Percentiles rank a stretch among this genome's conserved stretches.
phyloP scores from a whole-genome alignment of 2,797 vertebrate genomes.

The Clamator glandarius region DNA sequence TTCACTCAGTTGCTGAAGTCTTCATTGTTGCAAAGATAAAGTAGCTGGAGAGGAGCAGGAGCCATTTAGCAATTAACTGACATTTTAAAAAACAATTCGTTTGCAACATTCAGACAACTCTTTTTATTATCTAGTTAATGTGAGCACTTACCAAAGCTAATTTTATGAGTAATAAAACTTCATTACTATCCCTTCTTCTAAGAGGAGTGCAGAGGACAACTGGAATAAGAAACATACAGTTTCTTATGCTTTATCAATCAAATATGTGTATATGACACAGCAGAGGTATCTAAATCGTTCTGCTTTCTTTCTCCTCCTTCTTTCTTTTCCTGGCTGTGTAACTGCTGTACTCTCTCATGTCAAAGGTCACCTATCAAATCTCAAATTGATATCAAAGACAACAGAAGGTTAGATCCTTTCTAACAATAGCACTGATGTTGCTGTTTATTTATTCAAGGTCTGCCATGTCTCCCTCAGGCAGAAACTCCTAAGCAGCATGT shows the following conservation, averaged over 20 bases:
- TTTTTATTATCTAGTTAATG: conserved; percentile 76
- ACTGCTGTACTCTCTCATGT: not conserved
- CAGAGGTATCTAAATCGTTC: not conserved
- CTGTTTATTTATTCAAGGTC: conserved; percentile 33
- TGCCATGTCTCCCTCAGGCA: not conserved
- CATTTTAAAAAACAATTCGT: conserved; percentile 71
- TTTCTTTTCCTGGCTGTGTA: not conserved
- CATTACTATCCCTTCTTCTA: conserved; percentile 64
- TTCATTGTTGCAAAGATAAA: conserved; percentile 23
- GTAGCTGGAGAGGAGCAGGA: conserved; percentile 11
- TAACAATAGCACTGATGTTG: conserved; percentile 36
- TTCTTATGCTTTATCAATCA: not conserved
- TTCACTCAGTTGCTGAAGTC: not conserved
- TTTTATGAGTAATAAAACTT: conserved; percentile 79
- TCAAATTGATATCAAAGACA: conserved; percentile 62
- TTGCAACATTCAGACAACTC: conserved; percentile 70
- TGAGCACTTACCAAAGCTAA: conserved; percentile 73
- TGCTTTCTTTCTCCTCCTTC: not conserved
- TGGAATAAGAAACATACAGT: conserved; percentile 38
- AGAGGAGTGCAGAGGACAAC: conserved; percentile 57
- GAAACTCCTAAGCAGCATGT: not conserved
- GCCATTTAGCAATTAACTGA: conserved; percentile 63
- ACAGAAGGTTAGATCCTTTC: conserved; percentile 55
- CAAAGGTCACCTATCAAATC: conserved; percentile 28
- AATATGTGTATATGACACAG: not conserved